A percentile compares a stretch with the other conserved stretches of the same genome.
These are phyloP conservation scores for Brachionus sp. DNA, from an alignment of 1,140 invertebrate genomes.

Conservation along the genomic window DNA sequence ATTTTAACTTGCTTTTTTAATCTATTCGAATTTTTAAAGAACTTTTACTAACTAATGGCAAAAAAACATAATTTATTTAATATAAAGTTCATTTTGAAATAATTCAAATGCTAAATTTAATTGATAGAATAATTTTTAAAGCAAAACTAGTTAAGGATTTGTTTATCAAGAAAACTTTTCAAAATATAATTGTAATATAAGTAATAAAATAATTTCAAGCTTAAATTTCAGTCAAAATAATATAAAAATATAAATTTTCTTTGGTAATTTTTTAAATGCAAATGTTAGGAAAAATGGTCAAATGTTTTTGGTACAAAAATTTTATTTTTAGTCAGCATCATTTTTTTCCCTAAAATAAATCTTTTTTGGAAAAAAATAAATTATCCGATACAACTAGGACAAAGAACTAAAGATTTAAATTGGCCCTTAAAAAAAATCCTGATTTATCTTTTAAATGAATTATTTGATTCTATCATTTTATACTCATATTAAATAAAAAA, in stretches of 20 bases:
- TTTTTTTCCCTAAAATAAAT: background rate
- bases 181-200: background rate
- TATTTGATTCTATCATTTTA: background rate
- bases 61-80: background rate
- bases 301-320: too few species aligned
- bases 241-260: too few species aligned
- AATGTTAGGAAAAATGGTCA: too few species aligned
- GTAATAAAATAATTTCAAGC: too few species aligned
- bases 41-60: background rate
- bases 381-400: background rate
- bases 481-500: background rate
- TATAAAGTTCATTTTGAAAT: background rate
- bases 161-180: background rate
- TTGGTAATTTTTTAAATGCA: too few species aligned
- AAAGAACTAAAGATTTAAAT: background rate
- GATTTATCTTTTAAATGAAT: background rate
- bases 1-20: background rate
- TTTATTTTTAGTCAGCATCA: background rate
- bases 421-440: background rate
- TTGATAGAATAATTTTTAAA: background rate
- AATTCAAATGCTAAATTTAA: background rate
- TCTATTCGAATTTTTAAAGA: background rate
- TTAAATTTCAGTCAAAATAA: too few species aligned
- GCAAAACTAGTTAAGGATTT: background rate
- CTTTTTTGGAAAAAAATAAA: background rate